Conservation (phyloP, 2,888 invertebrate species). For the Lepidocyrtinus sp. region DNA sequence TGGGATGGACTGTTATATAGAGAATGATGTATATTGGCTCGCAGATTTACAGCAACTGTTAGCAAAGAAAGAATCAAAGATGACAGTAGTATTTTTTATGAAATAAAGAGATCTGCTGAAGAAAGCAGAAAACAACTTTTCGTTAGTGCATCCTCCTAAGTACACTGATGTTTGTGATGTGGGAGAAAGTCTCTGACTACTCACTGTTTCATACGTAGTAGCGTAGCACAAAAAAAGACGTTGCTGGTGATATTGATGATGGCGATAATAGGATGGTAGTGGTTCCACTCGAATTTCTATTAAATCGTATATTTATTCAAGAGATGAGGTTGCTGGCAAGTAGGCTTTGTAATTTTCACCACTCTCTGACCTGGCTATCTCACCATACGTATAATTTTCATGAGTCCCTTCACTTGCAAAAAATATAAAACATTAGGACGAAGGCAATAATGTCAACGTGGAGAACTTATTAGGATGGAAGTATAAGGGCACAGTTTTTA, state of each 20-base stretch:
- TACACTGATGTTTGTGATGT: not conserved
- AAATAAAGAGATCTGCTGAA: slow-evolving; percentile 32
- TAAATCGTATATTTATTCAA: not conserved
- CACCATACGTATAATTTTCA: not conserved
- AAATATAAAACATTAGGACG: not conserved
- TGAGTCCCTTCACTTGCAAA: not conserved
- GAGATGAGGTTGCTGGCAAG: not conserved
- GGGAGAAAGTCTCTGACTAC: not conserved
- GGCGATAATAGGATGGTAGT: not conserved
- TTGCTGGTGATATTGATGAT: slow-evolving; percentile 16
- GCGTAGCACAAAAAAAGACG: not conserved
- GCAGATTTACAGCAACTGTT: not conserved
- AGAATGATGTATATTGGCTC: not conserved
- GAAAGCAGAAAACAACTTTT: slow-evolving; percentile 7
- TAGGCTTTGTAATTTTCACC: not conserved
- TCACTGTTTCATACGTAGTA: not conserved
- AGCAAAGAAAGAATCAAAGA: not conserved
- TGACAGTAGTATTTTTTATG: slow-evolving; percentile 28
- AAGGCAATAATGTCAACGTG: not conserved
- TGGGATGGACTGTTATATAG: not conserved
- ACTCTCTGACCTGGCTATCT: not conserved
- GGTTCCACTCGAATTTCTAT: not conserved
- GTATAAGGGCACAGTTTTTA: not conserved
- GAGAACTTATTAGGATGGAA: not conserved
- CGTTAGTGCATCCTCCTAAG: not conserved